Evolutionary conservation across 1,140 invertebrate species (phyloP), one percentile per base, ranked within the genome.

Genomic region (Drosophila gunungcola): DNA sequence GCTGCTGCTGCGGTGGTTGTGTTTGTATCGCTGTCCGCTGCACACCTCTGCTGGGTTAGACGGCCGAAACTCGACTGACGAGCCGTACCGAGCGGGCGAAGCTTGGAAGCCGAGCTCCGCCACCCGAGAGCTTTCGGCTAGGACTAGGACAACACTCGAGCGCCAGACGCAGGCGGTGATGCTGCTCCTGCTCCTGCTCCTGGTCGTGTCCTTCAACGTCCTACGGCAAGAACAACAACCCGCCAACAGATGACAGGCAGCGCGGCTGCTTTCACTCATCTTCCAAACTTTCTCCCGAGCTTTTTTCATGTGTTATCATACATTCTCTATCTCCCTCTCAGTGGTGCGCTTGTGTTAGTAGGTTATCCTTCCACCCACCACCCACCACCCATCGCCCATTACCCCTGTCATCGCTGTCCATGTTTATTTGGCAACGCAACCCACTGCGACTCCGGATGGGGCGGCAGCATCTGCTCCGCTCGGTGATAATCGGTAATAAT

Each of bases 51-150:
- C 68, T 77, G 86, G 68, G 78, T 73, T 79, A 57, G 65, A 90
- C 90, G 83, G 83, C 80, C 90, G 76, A 91, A 78, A 90, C 85
- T 91, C 85, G 88, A 91, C 90, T 91, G 80, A 68, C 64, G 39
- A 51, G 36, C 45, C 48, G 29, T 45, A 41, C 34, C 67, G 63
- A 58, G 34, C 51, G 25, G 7, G n/a, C 51, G 58, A 63, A 68
- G 65, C 62, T 76, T 55, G 61, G 58, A 56, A 48, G 29, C 34
- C 54, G 46, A 48, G 25, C 46, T 29, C 12, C 46, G 7, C 3
- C 25, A 51, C 62, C 62, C 73, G 62, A 80, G 53, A 85, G 83
- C 70, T 79, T 86, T 83, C 79, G 76, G 74, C 70, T 68, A 80
- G 84, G 84, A 88, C 84, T 89, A 88, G 80, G 84, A 63, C 84